These are phyloP conservation scores for Acrobasis repandana DNA, from an alignment of 2,888 invertebrate species.

Conservation along the genomic window DNA sequence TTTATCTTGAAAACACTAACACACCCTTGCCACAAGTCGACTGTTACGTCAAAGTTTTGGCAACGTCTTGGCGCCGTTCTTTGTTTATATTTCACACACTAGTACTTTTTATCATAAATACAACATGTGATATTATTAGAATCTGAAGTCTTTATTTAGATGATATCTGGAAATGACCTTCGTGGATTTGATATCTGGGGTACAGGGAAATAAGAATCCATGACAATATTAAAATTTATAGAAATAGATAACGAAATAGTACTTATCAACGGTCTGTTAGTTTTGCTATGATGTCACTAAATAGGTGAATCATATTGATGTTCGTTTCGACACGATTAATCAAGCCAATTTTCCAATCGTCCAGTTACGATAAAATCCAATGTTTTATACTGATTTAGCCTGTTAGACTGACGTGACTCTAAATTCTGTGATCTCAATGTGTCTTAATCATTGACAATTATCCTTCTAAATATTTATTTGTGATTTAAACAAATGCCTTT, in stretches of 20 bases:
- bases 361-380: too few relatives aligned
- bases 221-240: neutral
- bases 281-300: too few relatives aligned
- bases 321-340: too few relatives aligned
- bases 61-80: slow-evolving; percentile 7
- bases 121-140: slow-evolving; percentile 12
- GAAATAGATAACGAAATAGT: neutral
- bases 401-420: too few relatives aligned
- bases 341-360: too few relatives aligned
- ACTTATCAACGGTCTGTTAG: too few relatives aligned
- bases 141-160: neutral
- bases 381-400: too few relatives aligned
- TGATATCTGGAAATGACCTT: neutral
- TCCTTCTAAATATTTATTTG: too few relatives aligned
- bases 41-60: slow-evolving; percentile 17
- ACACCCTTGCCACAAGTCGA: slow-evolving; percentile 3
- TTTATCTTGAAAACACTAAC: neutral
- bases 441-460: too few relatives aligned
- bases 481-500: too few relatives aligned
- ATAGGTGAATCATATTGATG: too few relatives aligned
- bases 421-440: too few relatives aligned
- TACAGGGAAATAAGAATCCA: neutral
- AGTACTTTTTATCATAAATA: slow-evolving; percentile 12
- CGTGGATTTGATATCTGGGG: neutral
- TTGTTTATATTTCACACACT: slow-evolving; percentile 10